Evolutionary conservation across 2,888 invertebrate species (phyloP), one percentile per base, ranked within the genome.

Genomic region (Synergus umbraculus): DNA sequence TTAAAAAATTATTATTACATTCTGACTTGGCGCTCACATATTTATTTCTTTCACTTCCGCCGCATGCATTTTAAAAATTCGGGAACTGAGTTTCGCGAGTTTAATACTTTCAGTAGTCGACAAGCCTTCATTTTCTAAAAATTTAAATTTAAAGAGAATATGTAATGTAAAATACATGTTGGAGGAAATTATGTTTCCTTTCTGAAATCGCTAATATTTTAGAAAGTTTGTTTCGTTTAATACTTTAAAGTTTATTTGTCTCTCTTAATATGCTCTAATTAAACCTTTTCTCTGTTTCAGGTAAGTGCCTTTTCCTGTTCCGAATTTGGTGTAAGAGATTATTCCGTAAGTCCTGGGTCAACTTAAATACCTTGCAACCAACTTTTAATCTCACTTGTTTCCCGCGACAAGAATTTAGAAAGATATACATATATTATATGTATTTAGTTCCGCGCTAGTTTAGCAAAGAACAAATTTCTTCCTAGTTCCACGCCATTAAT

Each of bases 251-350:
- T 49, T 49, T 49, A 13, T 13, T 49, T 9, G n/a, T 18, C n/a
- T 10, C 18, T 58, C 18, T 58, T 18, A 4, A 58, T 12, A 15
- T 67, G 12, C 13, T 22, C 54, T 73, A 58, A 73, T 73, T 4
- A 73, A 37, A 15, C 29, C 3, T 15, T 54, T 54, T 73, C 12
- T 73, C 9, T 73, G 63, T 76, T 76, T 76, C 76, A 76, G 76
- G 76, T 76, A 76, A 76, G 76, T 76, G 41, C 29, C 76, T 29
- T 73, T 22, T 73, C 54, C 73, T 54, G 54, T 29, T 73, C n/a
- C 10, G 13, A 73, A 73, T n/a, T n/a, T 54, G 54, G 54, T 73
- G 54, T 69, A 29, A 69, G 8, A 69, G 46, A 49, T 49, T 69
- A 69, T 67, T 18, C 13, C 69, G 69, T 69, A 69, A 69, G 69